Base-by-base conservation (phyloP, 2,113 vertebrate species). In the Oryzias celebensis region DNA sequence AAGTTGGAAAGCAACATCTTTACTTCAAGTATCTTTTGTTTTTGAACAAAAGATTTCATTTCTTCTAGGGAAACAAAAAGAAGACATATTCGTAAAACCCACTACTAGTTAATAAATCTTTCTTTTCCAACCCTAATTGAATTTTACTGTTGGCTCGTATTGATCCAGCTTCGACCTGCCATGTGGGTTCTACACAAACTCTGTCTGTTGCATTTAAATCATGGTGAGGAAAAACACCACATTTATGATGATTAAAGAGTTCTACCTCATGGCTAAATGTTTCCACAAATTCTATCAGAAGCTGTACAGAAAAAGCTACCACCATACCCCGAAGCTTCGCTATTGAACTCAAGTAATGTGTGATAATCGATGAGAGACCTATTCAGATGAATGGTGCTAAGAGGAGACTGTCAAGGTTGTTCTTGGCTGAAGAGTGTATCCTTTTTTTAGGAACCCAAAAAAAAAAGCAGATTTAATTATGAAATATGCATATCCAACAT, bases 21-120 rank as follows among this genome's bases (percentile, higher is more conserved):
- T 6, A 36, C 7, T 10, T 36, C 31, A 36, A 10, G 31, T 36
- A 10, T 10, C 7, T 36, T 36, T 28, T 8, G 31, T 1, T 10
- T 36, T 36, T 8, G 1, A 10, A 56, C 46, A 46, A 65, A 74
- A 68, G 28, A 28, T 17, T 73, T 59, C 36, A 65, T 70, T 74
- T 61, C 36, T 53, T 52, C 3, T 26, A 49, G 31, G 17, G 4
- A 44, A 22, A 42, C 47, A 77, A 59, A 67, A 31, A 68, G 57
- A 58, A 46, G 72, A 26, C 68, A 23, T 3, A 8, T n/a, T 52
- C 7, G 18, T 55, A 62, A 44, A 1, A 22, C 20, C 26, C 18
- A 24, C 31, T 48, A 20, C 20, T 20, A 20, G 20, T 20, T 12
- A 55, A 18, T 15, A 48, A 52, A 55, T 67, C 23, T 57, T 26